Percentiles rank a stretch among this genome's conserved stretches.
phyloP scores from a whole-genome alignment of 2,113 vertebrate genomes.

The Oostethus manadensis region DNA sequence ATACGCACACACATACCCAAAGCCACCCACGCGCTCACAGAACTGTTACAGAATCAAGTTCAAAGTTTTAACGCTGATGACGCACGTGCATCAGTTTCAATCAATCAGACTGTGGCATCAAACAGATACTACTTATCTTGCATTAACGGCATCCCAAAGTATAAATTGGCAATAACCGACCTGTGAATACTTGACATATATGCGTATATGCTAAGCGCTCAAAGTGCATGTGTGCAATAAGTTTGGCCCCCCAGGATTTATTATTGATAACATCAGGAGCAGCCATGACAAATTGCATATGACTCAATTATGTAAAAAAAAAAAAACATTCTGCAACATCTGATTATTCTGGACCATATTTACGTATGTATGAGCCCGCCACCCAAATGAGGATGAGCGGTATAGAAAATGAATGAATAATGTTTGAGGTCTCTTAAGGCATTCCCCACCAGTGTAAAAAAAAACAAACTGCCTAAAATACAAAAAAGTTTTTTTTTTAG shows the following conservation, averaged over 20 bases:
- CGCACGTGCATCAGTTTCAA: background rate
- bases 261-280: too few relatives aligned
- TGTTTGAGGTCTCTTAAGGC: too few relatives aligned
- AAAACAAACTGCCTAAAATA: too few relatives aligned
- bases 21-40: conserved; percentile 2
- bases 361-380: background rate
- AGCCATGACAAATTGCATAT: too few relatives aligned
- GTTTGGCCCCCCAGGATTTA: background rate
- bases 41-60: conserved; percentile 27
- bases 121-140: background rate
- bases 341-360: background rate
- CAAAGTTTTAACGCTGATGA: conserved; percentile 14
- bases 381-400: too few relatives aligned
- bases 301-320: too few relatives aligned
- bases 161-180: conserved; percentile 7
- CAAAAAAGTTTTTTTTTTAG: background rate
- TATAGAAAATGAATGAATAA: too few relatives aligned
- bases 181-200: conserved; percentile 4
- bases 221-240: conserved; percentile 1
- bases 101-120: background rate
- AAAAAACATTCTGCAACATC: background rate
- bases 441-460: too few relatives aligned
- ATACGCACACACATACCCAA: conserved; percentile 2
- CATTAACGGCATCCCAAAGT: conserved; percentile 12
- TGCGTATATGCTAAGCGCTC: conserved; percentile 4